Percentiles rank a stretch among this genome's conserved stretches.
Evolutionary conservation across 2,113 vertebrate genomes (phyloP).

Genomic region (Syngnathoides biaculeatus): DNA sequence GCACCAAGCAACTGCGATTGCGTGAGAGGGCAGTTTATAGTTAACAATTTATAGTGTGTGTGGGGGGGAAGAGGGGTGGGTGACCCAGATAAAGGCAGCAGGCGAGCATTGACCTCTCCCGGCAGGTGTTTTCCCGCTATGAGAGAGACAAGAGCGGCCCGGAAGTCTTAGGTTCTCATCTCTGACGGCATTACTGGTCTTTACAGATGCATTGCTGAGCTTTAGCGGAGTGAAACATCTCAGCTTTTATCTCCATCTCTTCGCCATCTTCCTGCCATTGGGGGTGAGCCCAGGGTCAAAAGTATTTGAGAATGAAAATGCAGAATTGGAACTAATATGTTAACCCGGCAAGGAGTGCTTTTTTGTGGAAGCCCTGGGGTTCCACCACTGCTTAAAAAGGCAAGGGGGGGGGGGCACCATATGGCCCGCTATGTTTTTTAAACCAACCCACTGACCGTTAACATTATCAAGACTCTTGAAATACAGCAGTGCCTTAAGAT

Average conservation of each 20-base stretch:
- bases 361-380: neutral
- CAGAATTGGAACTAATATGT: neutral
- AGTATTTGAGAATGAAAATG: slow-evolving; percentile 16
- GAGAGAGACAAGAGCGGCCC: slow-evolving; percentile 13
- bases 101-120: slow-evolving; percentile 50
- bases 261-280: slow-evolving; percentile 33
- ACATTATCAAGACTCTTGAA: too few species aligned
- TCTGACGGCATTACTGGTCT: slow-evolving; percentile 28
- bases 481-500: too few species aligned
- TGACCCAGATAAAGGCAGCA: slow-evolving; percentile 50
- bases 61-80: too few species aligned
- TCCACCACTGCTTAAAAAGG: neutral
- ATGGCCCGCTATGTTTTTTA: too few species aligned
- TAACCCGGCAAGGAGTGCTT: neutral
- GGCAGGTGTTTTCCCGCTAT: slow-evolving; percentile 43
- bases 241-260: slow-evolving; percentile 45
- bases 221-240: slow-evolving; percentile 31
- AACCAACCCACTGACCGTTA: too few species aligned
- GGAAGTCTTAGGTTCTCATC: slow-evolving; percentile 36
- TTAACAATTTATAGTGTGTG: neutral
- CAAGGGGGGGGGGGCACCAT: too few species aligned
- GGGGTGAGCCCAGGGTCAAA: slow-evolving; percentile 45
- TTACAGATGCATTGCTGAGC: slow-evolving; percentile 15
- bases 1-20: slow-evolving; percentile 19
- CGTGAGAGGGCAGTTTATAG: slow-evolving; percentile 47